Evolutionary conservation across 2,888 invertebrate genomes (phyloP).

Genomic region (Ariolimax columbianus): DNA sequence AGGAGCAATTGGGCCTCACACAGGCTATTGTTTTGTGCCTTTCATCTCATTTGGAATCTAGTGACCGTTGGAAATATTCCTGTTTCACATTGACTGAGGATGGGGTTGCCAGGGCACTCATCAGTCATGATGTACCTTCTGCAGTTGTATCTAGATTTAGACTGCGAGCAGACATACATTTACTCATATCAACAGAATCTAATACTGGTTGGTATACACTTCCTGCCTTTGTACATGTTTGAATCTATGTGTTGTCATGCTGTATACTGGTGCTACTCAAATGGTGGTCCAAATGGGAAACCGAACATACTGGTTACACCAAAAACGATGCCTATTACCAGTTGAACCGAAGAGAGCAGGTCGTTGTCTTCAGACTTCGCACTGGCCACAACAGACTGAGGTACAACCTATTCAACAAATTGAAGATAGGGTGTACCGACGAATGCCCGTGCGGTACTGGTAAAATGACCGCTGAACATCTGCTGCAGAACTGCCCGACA

Average conservation of each 20-base stretch:
- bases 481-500: too few relatives aligned
- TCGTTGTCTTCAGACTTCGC: too few relatives aligned
- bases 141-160: constrained; percentile 26
- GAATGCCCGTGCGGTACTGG: too few relatives aligned
- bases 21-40: constrained; percentile 35
- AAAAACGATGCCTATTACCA: too few relatives aligned
- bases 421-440: too few relatives aligned
- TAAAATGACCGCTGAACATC: too few relatives aligned
- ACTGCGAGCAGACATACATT: constrained; percentile 37
- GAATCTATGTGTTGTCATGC: background rate
- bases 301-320: too few relatives aligned
- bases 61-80: background rate
- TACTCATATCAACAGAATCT: constrained; percentile 42
- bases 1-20: constrained; percentile 42
- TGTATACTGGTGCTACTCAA: too few relatives aligned
- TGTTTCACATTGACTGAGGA: constrained; percentile 30
- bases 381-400: too few relatives aligned
- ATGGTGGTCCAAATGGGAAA: too few relatives aligned
- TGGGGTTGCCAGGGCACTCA: background rate
- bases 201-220: constrained; percentile 26
- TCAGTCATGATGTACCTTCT: background rate
- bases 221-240: background rate
- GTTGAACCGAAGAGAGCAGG: too few relatives aligned
- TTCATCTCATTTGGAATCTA: background rate
- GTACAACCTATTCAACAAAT: too few relatives aligned